phyloP scores from a whole-genome alignment of 1,140 invertebrate genomes.

The Drosophila micromelanica region DNA sequence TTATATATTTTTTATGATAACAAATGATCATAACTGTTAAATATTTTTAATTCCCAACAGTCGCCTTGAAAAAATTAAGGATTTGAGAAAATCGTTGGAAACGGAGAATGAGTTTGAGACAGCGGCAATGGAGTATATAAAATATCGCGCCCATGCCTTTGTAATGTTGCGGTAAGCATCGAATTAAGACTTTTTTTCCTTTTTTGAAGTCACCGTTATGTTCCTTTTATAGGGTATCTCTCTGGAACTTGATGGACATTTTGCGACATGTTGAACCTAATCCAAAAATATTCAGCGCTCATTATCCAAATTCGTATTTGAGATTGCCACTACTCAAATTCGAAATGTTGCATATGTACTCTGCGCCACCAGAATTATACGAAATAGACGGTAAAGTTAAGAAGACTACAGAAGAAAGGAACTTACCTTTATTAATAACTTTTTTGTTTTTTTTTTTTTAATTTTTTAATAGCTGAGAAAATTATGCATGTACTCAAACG shows the following conservation, averaged over 20 bases:
- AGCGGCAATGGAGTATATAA: slow-evolving; percentile 57
- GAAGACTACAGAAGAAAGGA: neutral
- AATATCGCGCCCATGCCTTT: slow-evolving; percentile 62
- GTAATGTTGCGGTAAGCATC: slow-evolving; percentile 57
- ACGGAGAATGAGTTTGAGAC: slow-evolving; percentile 43
- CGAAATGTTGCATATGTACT: slow-evolving; percentile 65
- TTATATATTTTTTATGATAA: no score
- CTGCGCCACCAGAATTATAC: slow-evolving; percentile 58
- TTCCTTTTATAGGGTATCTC: slow-evolving; percentile 37
- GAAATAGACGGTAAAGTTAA: slow-evolving; percentile 71
- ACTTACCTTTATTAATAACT: neutral
- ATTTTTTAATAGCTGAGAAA: slow-evolving; percentile 49
- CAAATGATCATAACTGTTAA: neutral
- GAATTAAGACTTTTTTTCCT: neutral
- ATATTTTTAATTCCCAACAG: slow-evolving; percentile 24
- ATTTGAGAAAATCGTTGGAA: slow-evolving; percentile 44
- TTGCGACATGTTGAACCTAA: slow-evolving; percentile 61
- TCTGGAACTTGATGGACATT: slow-evolving; percentile 75
- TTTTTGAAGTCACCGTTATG: neutral
- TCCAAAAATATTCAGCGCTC: slow-evolving; percentile 30
- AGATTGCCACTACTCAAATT: slow-evolving; percentile 76
- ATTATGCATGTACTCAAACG: slow-evolving; percentile 64
- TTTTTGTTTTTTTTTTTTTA: neutral
- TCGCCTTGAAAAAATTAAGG: slow-evolving; percentile 60
- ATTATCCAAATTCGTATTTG: slow-evolving; percentile 72